phyloP scores from a whole-genome alignment of 2,888 invertebrate species.

The Podabrus alpinus region DNA sequence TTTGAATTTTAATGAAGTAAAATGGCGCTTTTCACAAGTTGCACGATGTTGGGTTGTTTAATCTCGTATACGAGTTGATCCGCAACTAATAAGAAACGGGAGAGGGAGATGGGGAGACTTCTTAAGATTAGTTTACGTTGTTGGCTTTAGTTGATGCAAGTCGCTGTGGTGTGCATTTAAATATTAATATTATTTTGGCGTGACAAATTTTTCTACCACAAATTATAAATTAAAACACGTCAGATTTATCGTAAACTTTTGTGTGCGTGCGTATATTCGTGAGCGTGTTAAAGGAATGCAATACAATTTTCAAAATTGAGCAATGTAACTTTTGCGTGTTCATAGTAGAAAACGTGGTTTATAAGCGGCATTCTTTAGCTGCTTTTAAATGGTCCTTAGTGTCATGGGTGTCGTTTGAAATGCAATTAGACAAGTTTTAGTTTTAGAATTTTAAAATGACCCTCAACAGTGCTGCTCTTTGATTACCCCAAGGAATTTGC shows the following conservation, averaged over 20 bases:
- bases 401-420: neutral
- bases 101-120: slow-evolving; percentile 38
- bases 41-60: neutral
- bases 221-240: neutral
- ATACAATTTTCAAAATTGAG: neutral
- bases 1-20: neutral
- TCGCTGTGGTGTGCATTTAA: neutral
- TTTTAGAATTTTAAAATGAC: neutral
- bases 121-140: slow-evolving; percentile 33
- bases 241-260: neutral
- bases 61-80: slow-evolving; percentile 4
- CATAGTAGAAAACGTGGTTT: neutral
- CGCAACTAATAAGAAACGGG: slow-evolving; percentile 15
- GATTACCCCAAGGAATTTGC: neutral
- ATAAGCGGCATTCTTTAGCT: slow-evolving; percentile 1
- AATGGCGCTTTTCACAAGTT: neutral
- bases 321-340: neutral
- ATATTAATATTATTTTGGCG: neutral
- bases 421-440: neutral
- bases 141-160: neutral
- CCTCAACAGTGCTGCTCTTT: neutral
- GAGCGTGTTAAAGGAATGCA: neutral
- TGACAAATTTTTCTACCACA: neutral
- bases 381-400: slow-evolving; percentile 21
- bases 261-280: neutral